phyloP scores from a whole-genome alignment of 1,140 invertebrate genomes.

The Octopus bimaculoides region DNA sequence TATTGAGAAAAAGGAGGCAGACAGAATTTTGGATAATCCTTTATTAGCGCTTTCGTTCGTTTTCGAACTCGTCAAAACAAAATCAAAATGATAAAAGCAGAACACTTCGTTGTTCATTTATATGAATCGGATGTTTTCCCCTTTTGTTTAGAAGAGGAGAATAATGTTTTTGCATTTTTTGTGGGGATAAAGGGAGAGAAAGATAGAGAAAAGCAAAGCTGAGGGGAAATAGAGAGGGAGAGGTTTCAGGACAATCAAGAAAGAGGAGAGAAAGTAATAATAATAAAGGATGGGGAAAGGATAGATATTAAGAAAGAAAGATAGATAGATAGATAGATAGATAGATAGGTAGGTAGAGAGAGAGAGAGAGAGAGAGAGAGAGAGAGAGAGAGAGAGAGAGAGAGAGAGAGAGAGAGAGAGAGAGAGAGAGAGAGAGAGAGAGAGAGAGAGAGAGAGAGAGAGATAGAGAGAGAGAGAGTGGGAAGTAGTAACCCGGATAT shows the following conservation, averaged over 20 bases:
- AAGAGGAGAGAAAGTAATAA: not conserved
- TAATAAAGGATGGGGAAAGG: not conserved
- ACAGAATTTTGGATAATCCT: too few species aligned
- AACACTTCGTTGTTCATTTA: too few species aligned
- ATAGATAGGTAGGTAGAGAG: not conserved
- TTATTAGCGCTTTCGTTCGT: too few species aligned
- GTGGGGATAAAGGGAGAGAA: not conserved
- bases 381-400: slow-evolving; percentile 13
- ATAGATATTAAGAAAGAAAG: not conserved
- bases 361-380: slow-evolving; percentile 15
- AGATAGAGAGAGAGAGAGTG: slow-evolving; percentile 12
- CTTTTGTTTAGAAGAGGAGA: too few species aligned
- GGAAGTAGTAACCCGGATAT: too few species aligned
- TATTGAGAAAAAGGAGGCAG: too few species aligned
- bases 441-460: slow-evolving; percentile 1
- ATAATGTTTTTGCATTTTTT: too few species aligned
- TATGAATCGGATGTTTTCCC: too few species aligned
- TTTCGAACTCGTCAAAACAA: too few species aligned
- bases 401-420: slow-evolving; percentile 8
- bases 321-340: not conserved
- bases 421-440: slow-evolving; percentile 6
- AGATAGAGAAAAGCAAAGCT: not conserved
- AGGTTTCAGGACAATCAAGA: not conserved
- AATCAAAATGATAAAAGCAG: too few species aligned
- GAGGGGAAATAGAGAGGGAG: not conserved